Conservation (phyloP, 2,888 invertebrate species). For the Coleophora deauratella region DNA sequence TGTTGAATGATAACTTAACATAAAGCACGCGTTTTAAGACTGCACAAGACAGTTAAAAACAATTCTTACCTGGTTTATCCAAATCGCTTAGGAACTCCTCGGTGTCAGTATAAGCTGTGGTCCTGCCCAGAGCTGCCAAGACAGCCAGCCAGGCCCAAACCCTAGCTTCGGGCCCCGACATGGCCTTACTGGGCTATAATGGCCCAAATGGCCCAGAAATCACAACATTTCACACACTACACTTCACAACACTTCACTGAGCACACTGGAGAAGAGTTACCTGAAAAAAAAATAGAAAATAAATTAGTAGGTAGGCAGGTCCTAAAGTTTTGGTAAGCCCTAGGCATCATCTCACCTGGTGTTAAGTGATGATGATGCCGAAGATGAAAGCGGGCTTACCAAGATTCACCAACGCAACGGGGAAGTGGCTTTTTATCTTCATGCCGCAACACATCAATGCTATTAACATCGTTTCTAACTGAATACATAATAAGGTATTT, state of each 20-base stretch:
- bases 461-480: too few species aligned
- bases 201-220: constrained; percentile 19
- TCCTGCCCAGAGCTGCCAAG: constrained; percentile 54
- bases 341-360: too few species aligned
- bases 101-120: constrained; percentile 70
- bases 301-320: not conserved
- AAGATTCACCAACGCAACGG: too few species aligned
- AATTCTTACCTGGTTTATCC: constrained; percentile 76
- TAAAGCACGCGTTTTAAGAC: too few species aligned
- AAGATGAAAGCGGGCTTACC: too few species aligned
- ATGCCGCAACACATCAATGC: too few species aligned
- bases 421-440: too few species aligned
- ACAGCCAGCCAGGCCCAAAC: constrained; percentile 65
- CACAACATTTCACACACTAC: constrained; percentile 7
- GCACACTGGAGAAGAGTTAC: constrained; percentile 1
- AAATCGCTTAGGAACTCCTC: constrained; percentile 75
- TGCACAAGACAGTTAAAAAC: too few species aligned
- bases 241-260: constrained; percentile 12
- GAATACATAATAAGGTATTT: too few species aligned
- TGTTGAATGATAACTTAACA: too few species aligned
- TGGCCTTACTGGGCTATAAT: constrained; percentile 24
- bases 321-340: too few species aligned
- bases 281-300: constrained; percentile 1
- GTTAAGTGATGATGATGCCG: too few species aligned
- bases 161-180: constrained; percentile 24